These are phyloP conservation scores for Malthinus seriepunctatus DNA, from an alignment of 2,888 invertebrate species.

Conservation along the genomic window DNA sequence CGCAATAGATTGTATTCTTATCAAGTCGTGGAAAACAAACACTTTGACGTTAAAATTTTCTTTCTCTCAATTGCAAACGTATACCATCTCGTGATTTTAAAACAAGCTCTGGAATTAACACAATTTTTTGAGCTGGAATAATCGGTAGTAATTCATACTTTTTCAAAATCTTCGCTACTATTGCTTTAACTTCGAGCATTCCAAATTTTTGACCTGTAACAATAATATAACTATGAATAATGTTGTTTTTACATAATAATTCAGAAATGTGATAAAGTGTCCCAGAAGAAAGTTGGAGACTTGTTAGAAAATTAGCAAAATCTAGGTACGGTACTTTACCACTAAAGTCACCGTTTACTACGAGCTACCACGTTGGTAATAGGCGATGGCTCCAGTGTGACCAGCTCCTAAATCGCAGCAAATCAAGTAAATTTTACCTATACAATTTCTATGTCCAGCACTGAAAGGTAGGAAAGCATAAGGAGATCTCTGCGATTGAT, in stretches of 20 bases:
- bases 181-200: constrained; percentile 3
- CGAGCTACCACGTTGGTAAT: no score
- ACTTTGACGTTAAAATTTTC: not conserved
- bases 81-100: not conserved
- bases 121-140: not conserved
- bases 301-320: no score
- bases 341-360: no score
- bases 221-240: not conserved
- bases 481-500: not conserved
- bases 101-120: not conserved
- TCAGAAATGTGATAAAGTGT: no score
- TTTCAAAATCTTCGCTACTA: not conserved
- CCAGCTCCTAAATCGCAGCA: no score
- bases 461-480: not conserved
- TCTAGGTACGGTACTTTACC: no score
- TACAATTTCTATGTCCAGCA: constrained; percentile 6
- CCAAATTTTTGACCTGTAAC: constrained; percentile 1
- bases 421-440: no score
- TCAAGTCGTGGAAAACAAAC: no score
- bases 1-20: no score
- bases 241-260: no score
- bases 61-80: not conserved
- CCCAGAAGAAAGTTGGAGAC: no score
- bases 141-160: constrained; percentile 2
- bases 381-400: no score